These are phyloP conservation scores for Luidia sarsii DNA, from an alignment of 53 echinoderm and acorn worm genomes.

Conservation along the genomic window DNA sequence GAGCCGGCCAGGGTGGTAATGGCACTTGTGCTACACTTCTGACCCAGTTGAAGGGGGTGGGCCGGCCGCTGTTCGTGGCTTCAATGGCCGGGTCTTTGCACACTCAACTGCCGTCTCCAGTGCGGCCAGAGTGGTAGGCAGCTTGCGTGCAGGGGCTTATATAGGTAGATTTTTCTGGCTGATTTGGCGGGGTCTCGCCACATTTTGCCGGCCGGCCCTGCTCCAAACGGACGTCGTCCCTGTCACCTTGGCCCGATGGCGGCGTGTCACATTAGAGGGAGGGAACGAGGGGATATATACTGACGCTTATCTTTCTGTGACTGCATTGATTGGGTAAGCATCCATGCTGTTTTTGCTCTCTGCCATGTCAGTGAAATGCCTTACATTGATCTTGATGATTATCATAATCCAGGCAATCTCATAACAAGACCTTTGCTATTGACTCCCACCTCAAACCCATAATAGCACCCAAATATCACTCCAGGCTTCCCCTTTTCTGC, in stretches of 20 bases:
- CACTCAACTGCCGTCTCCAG: slow-evolving; percentile 44
- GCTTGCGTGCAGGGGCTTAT: slow-evolving; percentile 25
- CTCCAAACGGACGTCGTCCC: slow-evolving; percentile 14
- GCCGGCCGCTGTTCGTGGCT: slow-evolving; percentile 26
- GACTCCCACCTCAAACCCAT: too few relatives aligned
- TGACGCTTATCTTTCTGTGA: too few relatives aligned
- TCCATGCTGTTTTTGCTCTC: neutral
- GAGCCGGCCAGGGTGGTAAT: neutral
- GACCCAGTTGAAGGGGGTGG: slow-evolving; percentile 49
- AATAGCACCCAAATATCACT: too few relatives aligned
- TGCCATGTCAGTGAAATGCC: too few relatives aligned
- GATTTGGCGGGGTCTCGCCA: slow-evolving; percentile 20
- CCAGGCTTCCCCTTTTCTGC: too few relatives aligned
- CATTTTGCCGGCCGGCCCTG: slow-evolving; percentile 42
- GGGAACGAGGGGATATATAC: too few relatives aligned
- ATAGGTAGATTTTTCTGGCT: slow-evolving; percentile 23
- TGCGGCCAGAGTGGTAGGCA: slow-evolving; percentile 26
- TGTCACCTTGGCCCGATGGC: too few relatives aligned
- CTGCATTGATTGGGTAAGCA: slow-evolving; percentile 26
- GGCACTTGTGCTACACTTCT: slow-evolving; percentile 58
- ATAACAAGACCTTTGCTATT: too few relatives aligned
- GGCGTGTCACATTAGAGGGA: too few relatives aligned
- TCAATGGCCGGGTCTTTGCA: slow-evolving; percentile 48
- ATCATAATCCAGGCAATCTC: too few relatives aligned
- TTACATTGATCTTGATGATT: too few relatives aligned